These are phyloP conservation scores for Vicugna pacos DNA, from an alignment of 2,113 vertebrate genomes.

Conservation along the genomic window DNA sequence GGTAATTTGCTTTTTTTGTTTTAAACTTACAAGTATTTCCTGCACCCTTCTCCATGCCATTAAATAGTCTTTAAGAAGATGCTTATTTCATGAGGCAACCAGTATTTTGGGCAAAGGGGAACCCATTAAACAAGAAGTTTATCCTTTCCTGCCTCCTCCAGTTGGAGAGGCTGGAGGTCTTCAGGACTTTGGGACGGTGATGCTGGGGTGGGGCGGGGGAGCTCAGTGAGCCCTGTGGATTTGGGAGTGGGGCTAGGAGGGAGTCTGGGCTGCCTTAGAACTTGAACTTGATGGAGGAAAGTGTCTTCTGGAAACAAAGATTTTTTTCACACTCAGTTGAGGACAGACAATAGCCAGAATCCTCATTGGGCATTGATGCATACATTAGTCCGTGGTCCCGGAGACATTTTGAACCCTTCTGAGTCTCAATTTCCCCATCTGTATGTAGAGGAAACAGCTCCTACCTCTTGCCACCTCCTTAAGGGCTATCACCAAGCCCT, in stretches of 20 bases:
- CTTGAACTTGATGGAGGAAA: neutral
- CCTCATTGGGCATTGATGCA: neutral
- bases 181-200: neutral
- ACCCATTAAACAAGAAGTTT: neutral
- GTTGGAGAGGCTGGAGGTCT: neutral
- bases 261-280: neutral
- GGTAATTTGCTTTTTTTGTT: constrained; percentile 10
- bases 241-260: neutral
- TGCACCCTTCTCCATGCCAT: neutral
- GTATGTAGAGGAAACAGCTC: neutral
- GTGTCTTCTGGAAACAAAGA: neutral
- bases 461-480: neutral
- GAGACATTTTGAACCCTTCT: neutral
- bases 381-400: neutral
- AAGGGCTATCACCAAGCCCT: neutral
- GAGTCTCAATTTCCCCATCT: neutral
- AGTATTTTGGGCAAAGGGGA: neutral
- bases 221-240: neutral
- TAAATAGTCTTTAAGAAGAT: neutral
- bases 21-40: neutral
- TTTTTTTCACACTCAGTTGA: neutral
- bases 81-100: neutral
- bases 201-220: neutral
- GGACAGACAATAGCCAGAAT: neutral
- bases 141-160: neutral